phyloP scores from a whole-genome alignment of 1,140 invertebrate genomes.

The Apolygus lucorum region DNA sequence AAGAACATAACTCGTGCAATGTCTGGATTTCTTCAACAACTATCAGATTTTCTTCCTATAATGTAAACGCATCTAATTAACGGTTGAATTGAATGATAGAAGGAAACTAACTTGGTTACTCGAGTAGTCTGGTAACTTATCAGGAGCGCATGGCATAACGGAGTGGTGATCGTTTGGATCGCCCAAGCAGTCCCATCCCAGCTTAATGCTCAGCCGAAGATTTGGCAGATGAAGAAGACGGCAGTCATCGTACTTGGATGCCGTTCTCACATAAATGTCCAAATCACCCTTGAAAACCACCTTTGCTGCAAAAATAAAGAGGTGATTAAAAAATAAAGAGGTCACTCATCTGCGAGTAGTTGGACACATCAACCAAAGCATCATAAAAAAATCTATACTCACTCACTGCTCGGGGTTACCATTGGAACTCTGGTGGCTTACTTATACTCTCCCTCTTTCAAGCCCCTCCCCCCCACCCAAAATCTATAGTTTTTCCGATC shows the following conservation, averaged over 20 bases:
- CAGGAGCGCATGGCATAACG: constrained; percentile 93
- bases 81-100: constrained; percentile 1
- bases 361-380: too few relatives aligned
- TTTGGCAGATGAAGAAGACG: constrained; percentile 83
- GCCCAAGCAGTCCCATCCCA: constrained; percentile 85
- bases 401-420: too few relatives aligned
- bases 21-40: neutral
- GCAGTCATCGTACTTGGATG: constrained; percentile 97
- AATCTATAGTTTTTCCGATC: too few relatives aligned
- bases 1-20: too few relatives aligned
- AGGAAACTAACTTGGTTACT: constrained; percentile 63
- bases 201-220: constrained; percentile 71
- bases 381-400: neutral
- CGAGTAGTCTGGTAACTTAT: constrained; percentile 94
- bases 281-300: constrained; percentile 79
- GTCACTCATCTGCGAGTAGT: neutral
- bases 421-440: too few relatives aligned
- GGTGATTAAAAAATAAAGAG: neutral
- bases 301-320: constrained; percentile 50
- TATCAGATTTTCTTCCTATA: neutral
- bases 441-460: too few relatives aligned
- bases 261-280: constrained; percentile 83
- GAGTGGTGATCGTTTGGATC: constrained; percentile 92
- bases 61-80: too few relatives aligned
- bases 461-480: too few relatives aligned